Percentiles rank a stretch among this genome's conserved stretches.
Evolutionary conservation across 53 echinoderm and acorn worm genomes (phyloP).

Genomic region (Antedon mediterranea): DNA sequence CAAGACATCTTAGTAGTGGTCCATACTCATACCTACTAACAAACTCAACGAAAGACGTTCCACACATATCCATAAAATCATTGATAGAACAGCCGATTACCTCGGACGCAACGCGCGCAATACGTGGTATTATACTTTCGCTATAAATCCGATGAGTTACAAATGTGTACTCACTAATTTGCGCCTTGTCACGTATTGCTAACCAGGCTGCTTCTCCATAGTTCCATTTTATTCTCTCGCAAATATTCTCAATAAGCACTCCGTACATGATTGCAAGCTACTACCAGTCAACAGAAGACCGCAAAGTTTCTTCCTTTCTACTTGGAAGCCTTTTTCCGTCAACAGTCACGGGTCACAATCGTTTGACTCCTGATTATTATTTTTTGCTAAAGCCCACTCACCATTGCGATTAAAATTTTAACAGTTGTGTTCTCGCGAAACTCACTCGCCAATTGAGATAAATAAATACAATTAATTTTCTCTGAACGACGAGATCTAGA

Average conservation of each 20-base stretch:
- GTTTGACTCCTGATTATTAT: too few species aligned
- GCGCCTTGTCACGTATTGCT: conserved; percentile 54
- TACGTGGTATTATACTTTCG: conserved; percentile 67
- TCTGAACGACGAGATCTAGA: too few species aligned
- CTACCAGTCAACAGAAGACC: too few species aligned
- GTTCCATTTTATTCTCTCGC: conserved; percentile 63
- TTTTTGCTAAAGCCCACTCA: too few species aligned
- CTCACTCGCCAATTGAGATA: too few species aligned
- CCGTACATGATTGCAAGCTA: conserved; percentile 85
- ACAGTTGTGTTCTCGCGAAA: too few species aligned
- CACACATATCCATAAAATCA: conserved; percentile 61
- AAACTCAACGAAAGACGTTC: conserved; percentile 53
- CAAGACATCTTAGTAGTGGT: conserved; percentile 68
- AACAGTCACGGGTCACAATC: too few species aligned
- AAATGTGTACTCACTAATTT: conserved; percentile 75
- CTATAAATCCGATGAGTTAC: conserved; percentile 90
- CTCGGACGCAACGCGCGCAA: conserved; percentile 52
- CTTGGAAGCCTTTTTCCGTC: too few species aligned
- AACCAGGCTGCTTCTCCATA: conserved; percentile 73
- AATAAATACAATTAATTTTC: too few species aligned
- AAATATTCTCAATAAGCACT: conserved; percentile 62
- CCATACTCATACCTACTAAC: conserved; percentile 85
- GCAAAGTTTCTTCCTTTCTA: too few species aligned
- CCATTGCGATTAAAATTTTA: too few species aligned
- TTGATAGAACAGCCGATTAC: conserved; percentile 31